A percentile compares a stretch with the other conserved stretches of the same genome.
phyloP scores from a whole-genome alignment of 2,888 invertebrate species.

The Osmoderma eremita region DNA sequence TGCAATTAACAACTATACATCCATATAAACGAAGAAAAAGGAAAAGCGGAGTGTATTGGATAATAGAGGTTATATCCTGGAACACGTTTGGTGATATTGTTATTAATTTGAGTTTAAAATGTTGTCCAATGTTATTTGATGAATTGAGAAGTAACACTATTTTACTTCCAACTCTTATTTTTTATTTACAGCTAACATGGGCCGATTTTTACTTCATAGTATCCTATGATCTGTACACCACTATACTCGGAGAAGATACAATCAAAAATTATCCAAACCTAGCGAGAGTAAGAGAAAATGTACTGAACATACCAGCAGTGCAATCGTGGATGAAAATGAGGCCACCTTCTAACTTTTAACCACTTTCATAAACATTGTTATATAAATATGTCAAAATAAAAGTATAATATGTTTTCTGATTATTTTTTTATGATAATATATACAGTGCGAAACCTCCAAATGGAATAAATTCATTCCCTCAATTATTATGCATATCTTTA shows the following conservation, averaged over 20 bases:
- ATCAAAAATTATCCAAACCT: slow-evolving; percentile 17
- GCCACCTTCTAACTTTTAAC: slow-evolving; percentile 12
- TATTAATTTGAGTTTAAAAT: too few relatives aligned
- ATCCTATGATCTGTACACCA: neutral
- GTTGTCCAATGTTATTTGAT: too few relatives aligned
- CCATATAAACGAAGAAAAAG: too few relatives aligned
- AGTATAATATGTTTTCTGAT: neutral
- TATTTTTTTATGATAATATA: neutral
- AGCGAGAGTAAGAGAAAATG: slow-evolving; percentile 15
- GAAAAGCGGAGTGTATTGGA: too few relatives aligned
- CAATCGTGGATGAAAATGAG: slow-evolving; percentile 12
- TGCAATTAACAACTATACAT: too few relatives aligned
- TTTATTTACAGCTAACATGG: slow-evolving; percentile 22
- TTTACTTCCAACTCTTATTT: neutral
- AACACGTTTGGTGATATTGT: too few relatives aligned
- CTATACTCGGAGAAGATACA: neutral
- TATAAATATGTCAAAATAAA: neutral
- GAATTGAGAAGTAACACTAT: neutral
- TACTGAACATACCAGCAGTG: slow-evolving; percentile 22
- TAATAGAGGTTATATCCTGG: too few relatives aligned
- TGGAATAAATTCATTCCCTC: too few relatives aligned
- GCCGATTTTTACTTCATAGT: slow-evolving; percentile 21
- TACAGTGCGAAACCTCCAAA: too few relatives aligned
- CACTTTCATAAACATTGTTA: neutral
- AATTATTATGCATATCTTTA: too few relatives aligned